A percentile compares a stretch with the other conserved stretches of the same genome.
phyloP scores from a whole-genome alignment of 2,113 vertebrate species.

The Donacobius atricapilla region DNA sequence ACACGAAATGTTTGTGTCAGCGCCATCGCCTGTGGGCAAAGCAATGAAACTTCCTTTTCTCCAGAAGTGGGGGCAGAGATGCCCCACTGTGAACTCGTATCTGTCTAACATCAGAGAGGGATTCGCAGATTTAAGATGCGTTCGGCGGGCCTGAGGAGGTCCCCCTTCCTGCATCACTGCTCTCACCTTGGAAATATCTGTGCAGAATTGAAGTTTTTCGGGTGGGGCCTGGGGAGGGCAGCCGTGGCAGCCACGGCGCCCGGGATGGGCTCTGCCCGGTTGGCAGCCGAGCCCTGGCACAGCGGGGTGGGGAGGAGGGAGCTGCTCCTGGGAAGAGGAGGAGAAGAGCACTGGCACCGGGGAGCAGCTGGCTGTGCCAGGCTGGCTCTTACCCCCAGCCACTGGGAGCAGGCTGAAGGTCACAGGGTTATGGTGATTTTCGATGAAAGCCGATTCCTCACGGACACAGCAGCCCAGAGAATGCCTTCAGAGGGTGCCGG shows the following conservation, averaged over 20 bases:
- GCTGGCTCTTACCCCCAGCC: background rate
- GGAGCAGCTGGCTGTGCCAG: background rate
- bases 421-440: background rate
- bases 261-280: background rate
- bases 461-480: background rate
- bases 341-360: background rate
- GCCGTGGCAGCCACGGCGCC: accelerated
- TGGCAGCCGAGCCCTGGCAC: background rate
- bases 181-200: background rate
- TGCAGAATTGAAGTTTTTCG: accelerated
- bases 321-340: background rate
- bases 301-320: background rate
- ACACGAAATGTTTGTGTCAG: background rate
- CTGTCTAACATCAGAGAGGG: background rate
- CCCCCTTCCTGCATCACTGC: background rate
- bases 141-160: background rate
- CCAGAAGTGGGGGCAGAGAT: background rate
- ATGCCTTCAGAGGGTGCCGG: background rate
- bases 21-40: slow-evolving; percentile 1
- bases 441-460: background rate
- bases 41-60: background rate
- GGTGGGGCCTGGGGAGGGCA: accelerated
- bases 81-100: background rate
- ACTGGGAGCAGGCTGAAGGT: background rate
- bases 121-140: background rate